phyloP scores from a whole-genome alignment of 2,888 invertebrate genomes.

The Chrysomela aeneicollis region DNA sequence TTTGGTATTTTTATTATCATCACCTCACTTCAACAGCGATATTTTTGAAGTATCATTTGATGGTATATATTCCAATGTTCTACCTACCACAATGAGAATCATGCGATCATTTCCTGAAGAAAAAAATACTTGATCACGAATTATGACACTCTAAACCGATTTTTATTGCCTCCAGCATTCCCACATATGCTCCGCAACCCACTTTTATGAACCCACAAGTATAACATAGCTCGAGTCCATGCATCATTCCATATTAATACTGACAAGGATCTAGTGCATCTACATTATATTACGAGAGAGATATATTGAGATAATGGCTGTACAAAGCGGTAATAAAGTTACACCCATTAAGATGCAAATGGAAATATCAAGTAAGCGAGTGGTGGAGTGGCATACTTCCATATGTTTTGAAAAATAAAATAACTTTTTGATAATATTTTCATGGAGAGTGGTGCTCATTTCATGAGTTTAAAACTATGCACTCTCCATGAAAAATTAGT shows the following conservation, averaged over 20 bases:
- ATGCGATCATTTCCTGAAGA: no score
- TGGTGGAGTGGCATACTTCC: background rate
- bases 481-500: no score
- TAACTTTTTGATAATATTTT: no score
- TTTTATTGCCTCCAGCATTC: background rate
- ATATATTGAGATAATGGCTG: conserved; percentile 3
- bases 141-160: no score
- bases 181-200: background rate
- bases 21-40: no score
- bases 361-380: background rate
- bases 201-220: background rate
- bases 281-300: background rate
- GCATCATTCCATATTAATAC: conserved; percentile 2
- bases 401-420: background rate
- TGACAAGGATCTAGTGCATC: conserved; percentile 9
- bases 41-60: no score
- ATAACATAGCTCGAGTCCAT: background rate
- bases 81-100: no score
- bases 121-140: no score
- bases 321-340: conserved; percentile 8
- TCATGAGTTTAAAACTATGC: no score
- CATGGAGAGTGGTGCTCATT: no score
- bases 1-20: no score
- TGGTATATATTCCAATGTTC: no score
- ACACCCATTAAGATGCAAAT: background rate